Evolutionary conservation across 2,888 invertebrate species (phyloP), one percentile per base, ranked within the genome.

Genomic region (Acleris sparsana): DNA sequence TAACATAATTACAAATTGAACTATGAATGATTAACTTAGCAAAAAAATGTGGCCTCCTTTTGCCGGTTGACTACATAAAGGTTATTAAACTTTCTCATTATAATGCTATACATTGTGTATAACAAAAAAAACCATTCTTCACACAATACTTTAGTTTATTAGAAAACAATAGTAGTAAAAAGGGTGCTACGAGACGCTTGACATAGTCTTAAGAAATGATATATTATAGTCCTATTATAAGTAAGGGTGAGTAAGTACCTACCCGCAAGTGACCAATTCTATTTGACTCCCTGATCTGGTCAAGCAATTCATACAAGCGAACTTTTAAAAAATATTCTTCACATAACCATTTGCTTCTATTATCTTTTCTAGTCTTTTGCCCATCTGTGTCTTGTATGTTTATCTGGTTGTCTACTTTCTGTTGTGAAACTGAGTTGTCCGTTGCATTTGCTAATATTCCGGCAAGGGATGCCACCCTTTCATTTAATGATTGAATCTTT

Each of bases 271-370:
- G 78, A 71, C 83, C 86, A 68, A 79, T 85, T 69, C 90, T 84
- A 69, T 90, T 87, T 43, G 70, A 73, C 67, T 93, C 92, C 67
- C 89, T 80, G 58, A 93, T 86, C 73, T 86, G 80, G 72, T 92
- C 90, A 53, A 93, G 72, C 53, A 85, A 74, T 73, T 91, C 89
- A 76, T 80, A 84, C 7, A 92, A 75, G 69, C 82, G 82, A 56
- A 82, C 79, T 77, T 88, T 93, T 48, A 87, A 77, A 72, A 85
- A 91, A 71, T 90, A 91, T 69, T 89, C 88, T 72, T 93, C 93
- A 78, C 93, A 93, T 29, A 88, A 68, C 93, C 93, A 93, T 76
- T 89, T 91, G 71, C 80, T 86, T 29, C 76, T 73, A 51, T 74
- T 75, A 62, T 71, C 71, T 73, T 73, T 85, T 69, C 22, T 62